A percentile compares a stretch with the other conserved stretches of the same genome.
Evolutionary conservation across 2,888 invertebrate genomes (phyloP).

Genomic region (Euzetes globulus): DNA sequence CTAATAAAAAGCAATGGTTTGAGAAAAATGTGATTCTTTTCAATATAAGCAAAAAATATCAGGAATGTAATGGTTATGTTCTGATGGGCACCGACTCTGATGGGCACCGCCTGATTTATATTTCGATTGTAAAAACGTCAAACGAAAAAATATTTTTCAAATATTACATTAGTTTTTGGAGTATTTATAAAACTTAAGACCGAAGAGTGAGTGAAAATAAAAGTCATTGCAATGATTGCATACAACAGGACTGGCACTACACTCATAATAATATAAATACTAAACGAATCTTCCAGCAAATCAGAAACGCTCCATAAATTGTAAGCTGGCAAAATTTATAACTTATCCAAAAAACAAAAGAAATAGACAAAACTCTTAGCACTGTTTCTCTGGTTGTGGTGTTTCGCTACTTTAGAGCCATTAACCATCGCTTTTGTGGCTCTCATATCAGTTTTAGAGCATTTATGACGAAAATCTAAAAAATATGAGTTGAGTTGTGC

Average conservation of each 20-base stretch:
- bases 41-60: neutral
- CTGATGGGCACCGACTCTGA: neutral
- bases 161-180: neutral
- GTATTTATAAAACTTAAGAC: neutral
- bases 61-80: neutral
- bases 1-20: slow-evolving; percentile 22
- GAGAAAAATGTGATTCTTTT: slow-evolving; percentile 5
- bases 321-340: neutral
- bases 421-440: neutral
- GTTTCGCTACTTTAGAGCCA: neutral
- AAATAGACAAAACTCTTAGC: slow-evolving; percentile 9
- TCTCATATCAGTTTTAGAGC: slow-evolving; percentile 3
- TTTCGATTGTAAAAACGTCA: slow-evolving; percentile 29
- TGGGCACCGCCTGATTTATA: slow-evolving; percentile 23
- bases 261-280: neutral
- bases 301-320: slow-evolving; percentile 9
- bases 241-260: neutral
- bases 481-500: slow-evolving; percentile 1
- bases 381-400: neutral
- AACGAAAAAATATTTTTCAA: neutral
- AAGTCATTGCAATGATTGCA: too few species aligned
- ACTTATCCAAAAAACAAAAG: slow-evolving; percentile 4
- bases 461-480: slow-evolving; percentile 23
- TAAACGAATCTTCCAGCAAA: neutral
- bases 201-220: too few species aligned